A percentile compares a stretch with the other conserved stretches of the same genome.
Conservation (phyloP, 2,888 invertebrate species). For the Nomada goodeniana region DNA sequence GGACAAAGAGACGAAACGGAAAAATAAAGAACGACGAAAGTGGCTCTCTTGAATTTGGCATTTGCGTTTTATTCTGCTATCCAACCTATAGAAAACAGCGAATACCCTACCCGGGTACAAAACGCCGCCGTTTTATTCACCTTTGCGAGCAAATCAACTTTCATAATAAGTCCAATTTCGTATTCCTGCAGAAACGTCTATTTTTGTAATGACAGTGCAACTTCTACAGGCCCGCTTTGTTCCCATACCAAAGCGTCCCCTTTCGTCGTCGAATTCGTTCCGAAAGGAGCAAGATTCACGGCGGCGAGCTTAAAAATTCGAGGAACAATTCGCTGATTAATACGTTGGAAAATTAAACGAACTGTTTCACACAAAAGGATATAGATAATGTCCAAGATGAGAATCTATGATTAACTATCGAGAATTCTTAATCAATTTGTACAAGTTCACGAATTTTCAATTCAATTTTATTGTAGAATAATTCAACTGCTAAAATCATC, state of each 20-base stretch:
- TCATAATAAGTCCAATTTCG: slow-evolving; percentile 42
- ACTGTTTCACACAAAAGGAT: too few relatives aligned
- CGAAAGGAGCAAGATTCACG: not conserved
- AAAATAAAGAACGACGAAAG: slow-evolving; percentile 55
- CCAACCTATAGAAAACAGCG: slow-evolving; percentile 27
- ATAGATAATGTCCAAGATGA: too few relatives aligned
- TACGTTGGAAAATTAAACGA: not conserved
- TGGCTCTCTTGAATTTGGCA: slow-evolving; percentile 53
- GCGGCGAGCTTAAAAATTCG: not conserved
- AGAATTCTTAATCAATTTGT: too few relatives aligned
- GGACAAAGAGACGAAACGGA: slow-evolving; percentile 38
- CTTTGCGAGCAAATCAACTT: slow-evolving; percentile 41
- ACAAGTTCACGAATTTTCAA: too few relatives aligned
- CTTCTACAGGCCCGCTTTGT: slow-evolving; percentile 15
- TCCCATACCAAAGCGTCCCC: not conserved
- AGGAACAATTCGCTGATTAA: not conserved
- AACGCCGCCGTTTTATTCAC: slow-evolving; percentile 29
- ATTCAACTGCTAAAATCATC: too few relatives aligned
- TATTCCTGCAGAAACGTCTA: slow-evolving; percentile 21
- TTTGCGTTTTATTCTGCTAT: slow-evolving; percentile 54
- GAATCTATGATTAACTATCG: too few relatives aligned
- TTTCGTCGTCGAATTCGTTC: not conserved
- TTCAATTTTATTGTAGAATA: too few relatives aligned
- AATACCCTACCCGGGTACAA: slow-evolving; percentile 15
- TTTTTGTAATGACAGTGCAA: slow-evolving; percentile 36